These are phyloP conservation scores for Ciconia stormi DNA, from an alignment of 2,113 vertebrate species.

Conservation along the genomic window DNA sequence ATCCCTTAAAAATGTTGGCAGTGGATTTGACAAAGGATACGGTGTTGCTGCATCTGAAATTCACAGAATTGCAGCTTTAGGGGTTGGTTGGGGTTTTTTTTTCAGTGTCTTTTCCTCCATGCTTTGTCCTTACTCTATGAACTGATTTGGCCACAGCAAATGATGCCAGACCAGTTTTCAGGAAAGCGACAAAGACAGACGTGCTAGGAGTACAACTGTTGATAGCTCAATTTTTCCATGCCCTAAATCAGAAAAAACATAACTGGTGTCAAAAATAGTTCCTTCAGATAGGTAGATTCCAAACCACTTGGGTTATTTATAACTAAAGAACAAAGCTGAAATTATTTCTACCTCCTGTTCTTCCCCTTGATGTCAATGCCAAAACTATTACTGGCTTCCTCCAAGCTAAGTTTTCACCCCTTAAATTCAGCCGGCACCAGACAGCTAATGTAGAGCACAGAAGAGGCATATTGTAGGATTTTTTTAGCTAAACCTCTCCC, in stretches of 20 bases:
- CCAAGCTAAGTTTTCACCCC: background rate
- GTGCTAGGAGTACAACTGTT: background rate
- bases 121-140: background rate
- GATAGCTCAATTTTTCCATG: background rate
- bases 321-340: conserved; percentile 14
- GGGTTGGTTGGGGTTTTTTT: background rate
- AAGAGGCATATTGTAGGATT: background rate
- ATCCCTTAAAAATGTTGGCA: background rate
- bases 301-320: conserved; percentile 2
- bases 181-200: background rate
- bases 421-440: background rate
- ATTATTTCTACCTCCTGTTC: background rate
- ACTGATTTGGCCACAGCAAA: background rate
- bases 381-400: background rate
- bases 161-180: background rate
- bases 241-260: background rate
- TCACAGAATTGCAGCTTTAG: background rate
- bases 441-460: background rate
- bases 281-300: background rate
- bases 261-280: background rate
- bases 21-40: background rate
- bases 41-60: background rate
- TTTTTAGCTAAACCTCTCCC: background rate
- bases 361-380: background rate
- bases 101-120: background rate